Evolutionary conservation across 92 coral and sea anemone genomes (phyloP).

Genomic region (Siderastrea radians): DNA sequence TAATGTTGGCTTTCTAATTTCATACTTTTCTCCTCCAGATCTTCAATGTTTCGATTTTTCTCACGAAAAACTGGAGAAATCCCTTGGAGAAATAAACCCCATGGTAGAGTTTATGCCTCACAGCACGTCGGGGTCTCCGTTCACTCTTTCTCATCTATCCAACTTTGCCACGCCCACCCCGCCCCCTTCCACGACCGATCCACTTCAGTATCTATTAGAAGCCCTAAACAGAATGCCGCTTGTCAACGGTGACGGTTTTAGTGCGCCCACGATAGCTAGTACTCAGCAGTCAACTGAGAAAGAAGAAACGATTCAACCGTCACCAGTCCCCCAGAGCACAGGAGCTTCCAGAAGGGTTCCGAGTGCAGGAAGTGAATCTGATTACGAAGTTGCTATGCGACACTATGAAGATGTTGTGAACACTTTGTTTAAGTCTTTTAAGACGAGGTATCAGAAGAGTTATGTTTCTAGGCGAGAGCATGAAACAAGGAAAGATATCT

Average conservation of each 20-base stretch:
- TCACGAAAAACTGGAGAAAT: slow-evolving; percentile 65
- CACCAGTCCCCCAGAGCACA: slow-evolving; percentile 25
- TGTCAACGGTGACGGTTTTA: neutral
- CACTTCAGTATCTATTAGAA: slow-evolving; percentile 74
- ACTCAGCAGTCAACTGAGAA: slow-evolving; percentile 14
- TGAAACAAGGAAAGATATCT: slow-evolving; percentile 90
- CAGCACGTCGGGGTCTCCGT: slow-evolving; percentile 81
- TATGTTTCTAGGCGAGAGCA: slow-evolving; percentile 86
- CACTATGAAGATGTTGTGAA: slow-evolving; percentile 94
- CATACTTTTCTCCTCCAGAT: slow-evolving; percentile 47
- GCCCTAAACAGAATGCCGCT: slow-evolving; percentile 78
- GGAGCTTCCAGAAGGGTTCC: neutral
- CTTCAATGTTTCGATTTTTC: slow-evolving; percentile 94
- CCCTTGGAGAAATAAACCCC: slow-evolving; percentile 91
- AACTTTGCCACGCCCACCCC: slow-evolving; percentile 25
- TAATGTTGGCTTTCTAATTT: neutral
- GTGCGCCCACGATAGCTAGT: neutral
- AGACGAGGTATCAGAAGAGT: slow-evolving; percentile 68
- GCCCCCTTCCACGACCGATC: slow-evolving; percentile 14
- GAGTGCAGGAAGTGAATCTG: neutral
- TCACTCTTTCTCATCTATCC: slow-evolving; percentile 69
- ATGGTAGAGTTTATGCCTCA: slow-evolving; percentile 99
- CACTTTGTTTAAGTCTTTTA: slow-evolving; percentile 78
- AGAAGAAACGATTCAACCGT: neutral
- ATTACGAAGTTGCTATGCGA: slow-evolving; percentile 50